phyloP scores from a whole-genome alignment of 2,797 vertebrate genomes.

The Melanotaenia nigrans region DNA sequence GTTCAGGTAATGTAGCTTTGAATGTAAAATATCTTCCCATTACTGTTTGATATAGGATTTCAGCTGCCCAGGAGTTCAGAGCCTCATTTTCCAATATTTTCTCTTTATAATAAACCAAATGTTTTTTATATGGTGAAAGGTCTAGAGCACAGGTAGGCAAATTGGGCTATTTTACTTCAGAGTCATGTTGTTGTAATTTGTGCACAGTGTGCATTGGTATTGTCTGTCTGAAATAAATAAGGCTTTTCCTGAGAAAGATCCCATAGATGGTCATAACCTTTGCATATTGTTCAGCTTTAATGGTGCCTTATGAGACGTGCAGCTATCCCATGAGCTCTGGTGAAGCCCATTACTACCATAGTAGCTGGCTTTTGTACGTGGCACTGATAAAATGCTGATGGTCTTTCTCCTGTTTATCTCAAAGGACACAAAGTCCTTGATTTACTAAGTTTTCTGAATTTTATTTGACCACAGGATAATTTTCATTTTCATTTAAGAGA shows the following conservation, averaged over 20 bases:
- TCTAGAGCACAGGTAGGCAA: neutral
- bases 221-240: neutral
- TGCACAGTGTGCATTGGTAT: neutral
- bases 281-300: conserved; percentile 1
- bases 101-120: neutral
- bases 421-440: neutral
- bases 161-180: neutral
- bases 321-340: neutral
- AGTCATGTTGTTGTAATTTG: neutral
- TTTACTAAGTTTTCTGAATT: neutral
- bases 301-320: neutral
- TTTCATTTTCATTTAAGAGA: neutral
- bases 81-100: neutral
- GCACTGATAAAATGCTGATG: neutral
- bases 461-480: neutral
- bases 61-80: neutral
- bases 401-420: neutral
- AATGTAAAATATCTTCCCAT: neutral
- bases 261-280: neutral
- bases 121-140: neutral
- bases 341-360: neutral
- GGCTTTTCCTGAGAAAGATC: neutral
- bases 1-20: neutral
- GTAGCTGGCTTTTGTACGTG: neutral
- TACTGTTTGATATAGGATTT: conserved; percentile 2